A percentile compares a stretch with the other conserved stretches of the same genome.
These are phyloP conservation scores for Nebria brevicollis DNA, from an alignment of 2,888 invertebrate species.

Conservation along the genomic window DNA sequence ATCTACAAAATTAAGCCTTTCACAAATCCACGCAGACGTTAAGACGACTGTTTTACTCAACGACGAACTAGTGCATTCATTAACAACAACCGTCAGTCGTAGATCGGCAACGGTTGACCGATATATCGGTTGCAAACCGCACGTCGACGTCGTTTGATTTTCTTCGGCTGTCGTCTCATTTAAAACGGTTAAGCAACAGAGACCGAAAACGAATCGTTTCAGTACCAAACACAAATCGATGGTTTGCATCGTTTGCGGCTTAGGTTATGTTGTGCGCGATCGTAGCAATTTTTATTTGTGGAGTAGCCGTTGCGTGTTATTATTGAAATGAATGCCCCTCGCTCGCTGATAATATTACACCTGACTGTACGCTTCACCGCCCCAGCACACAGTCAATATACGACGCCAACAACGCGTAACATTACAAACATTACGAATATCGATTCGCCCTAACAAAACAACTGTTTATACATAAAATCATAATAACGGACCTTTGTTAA, in stretches of 20 bases:
- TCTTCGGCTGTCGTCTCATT: background rate
- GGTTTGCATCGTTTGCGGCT: background rate
- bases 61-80: constrained; percentile 35
- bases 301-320: constrained; percentile 24
- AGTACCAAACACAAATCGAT: background rate
- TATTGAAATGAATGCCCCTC: constrained; percentile 35
- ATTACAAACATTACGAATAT: constrained; percentile 46
- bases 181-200: background rate
- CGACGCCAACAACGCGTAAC: constrained; percentile 38
- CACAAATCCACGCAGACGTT: constrained; percentile 36
- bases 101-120: constrained; percentile 41
- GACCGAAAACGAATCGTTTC: constrained; percentile 2
- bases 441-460: constrained; percentile 25
- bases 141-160: constrained; percentile 5
- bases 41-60: constrained; percentile 30
- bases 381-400: constrained; percentile 39
- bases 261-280: constrained; percentile 1
- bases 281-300: background rate
- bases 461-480: background rate
- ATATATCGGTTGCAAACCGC: constrained; percentile 39
- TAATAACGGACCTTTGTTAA: constrained; percentile 10
- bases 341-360: constrained; percentile 12
- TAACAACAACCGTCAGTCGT: constrained; percentile 37
- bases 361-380: constrained; percentile 44
- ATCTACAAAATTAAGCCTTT: constrained; percentile 38